Conservation (phyloP, 2,888 invertebrate species). For the Rhagonycha lutea region DNA sequence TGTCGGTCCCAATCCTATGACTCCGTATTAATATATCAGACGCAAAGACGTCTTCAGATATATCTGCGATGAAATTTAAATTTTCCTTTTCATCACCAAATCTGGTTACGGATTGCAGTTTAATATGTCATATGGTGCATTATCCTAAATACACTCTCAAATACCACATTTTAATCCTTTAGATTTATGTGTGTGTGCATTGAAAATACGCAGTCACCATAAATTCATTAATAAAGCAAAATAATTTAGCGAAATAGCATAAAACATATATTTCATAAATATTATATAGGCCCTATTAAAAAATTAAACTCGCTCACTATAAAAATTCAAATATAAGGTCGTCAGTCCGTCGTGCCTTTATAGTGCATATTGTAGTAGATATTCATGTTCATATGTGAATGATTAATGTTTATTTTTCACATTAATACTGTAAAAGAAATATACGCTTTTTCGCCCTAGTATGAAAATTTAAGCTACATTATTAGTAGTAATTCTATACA, state of each 20-base stretch:
- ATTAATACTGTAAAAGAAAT: neutral
- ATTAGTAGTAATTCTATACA: neutral
- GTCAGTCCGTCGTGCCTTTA: neutral
- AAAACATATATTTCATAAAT: neutral
- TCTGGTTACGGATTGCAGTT: constrained; percentile 15
- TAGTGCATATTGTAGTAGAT: neutral
- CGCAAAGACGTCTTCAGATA: constrained; percentile 36
- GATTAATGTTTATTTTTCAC: neutral
- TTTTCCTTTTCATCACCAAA: constrained; percentile 25
- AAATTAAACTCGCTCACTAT: neutral
- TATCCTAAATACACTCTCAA: constrained; percentile 19
- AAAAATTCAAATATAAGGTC: neutral
- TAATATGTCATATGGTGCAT: constrained; percentile 22
- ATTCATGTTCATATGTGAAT: neutral
- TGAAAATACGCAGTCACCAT: constrained; percentile 12
- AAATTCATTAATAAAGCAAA: constrained; percentile 2
- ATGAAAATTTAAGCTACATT: neutral
- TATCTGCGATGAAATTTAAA: constrained; percentile 35
- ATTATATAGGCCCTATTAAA: neutral
- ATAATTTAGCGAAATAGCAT: neutral
- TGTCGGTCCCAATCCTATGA: constrained; percentile 45
- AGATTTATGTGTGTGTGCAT: constrained; percentile 11
- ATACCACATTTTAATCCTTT: constrained; percentile 29
- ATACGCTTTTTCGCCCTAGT: neutral
- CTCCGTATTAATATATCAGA: constrained; percentile 48